Evolutionary conservation across 2,113 vertebrate species (phyloP).

Genomic region (Plectropomus leopardus): DNA sequence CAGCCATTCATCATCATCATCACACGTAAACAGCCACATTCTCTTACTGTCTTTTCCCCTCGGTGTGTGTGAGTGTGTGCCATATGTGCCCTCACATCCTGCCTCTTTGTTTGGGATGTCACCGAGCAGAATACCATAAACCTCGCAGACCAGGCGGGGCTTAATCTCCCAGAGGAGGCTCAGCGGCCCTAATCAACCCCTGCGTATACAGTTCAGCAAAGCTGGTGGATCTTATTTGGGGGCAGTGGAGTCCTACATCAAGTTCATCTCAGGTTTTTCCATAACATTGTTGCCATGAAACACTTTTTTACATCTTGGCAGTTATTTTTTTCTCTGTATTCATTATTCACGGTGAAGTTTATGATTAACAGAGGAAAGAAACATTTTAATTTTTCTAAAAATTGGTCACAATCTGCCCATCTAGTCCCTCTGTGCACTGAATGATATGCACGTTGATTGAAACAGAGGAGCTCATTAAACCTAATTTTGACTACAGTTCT

Average conservation of each 20-base stretch:
- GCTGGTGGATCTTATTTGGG: neutral
- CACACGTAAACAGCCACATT: conserved; percentile 56
- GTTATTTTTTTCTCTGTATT: neutral
- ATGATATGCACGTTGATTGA: neutral
- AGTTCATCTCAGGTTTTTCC: neutral
- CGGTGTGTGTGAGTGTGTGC: conserved; percentile 21
- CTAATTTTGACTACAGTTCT: neutral
- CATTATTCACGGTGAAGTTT: neutral
- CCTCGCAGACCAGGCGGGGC: neutral
- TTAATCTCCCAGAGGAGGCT: conserved; percentile 23
- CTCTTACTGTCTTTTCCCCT: conserved; percentile 3
- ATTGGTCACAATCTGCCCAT: neutral
- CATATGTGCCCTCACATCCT: conserved; percentile 37
- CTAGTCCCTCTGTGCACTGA: neutral
- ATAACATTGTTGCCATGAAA: neutral
- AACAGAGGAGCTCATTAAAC: neutral
- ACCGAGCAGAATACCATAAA: conserved; percentile 35
- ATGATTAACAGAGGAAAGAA: neutral
- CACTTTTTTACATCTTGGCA: neutral
- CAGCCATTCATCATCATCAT: conserved; percentile 42
- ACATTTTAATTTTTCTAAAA: neutral
- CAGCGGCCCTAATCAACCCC: conserved; percentile 2
- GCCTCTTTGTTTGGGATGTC: conserved; percentile 37
- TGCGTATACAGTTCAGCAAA: neutral
- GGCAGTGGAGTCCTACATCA: neutral